phyloP scores from a whole-genome alignment of 2,888 invertebrate species.

The Monochamus alternatus region DNA sequence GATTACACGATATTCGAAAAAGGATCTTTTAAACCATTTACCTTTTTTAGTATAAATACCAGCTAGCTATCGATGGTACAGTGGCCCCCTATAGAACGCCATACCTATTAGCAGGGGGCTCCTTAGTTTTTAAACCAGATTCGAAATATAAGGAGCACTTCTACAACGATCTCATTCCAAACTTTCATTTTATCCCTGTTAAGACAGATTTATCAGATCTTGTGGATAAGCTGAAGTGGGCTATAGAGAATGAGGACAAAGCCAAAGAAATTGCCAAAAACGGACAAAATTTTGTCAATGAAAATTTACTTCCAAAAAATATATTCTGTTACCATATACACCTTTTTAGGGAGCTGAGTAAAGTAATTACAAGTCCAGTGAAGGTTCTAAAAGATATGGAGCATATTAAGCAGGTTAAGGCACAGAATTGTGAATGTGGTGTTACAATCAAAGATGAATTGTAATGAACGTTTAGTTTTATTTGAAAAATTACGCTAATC shows the following conservation, averaged over 20 bases:
- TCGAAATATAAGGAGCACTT: constrained; percentile 97
- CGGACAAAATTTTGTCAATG: constrained; percentile 81
- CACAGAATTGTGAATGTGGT: constrained; percentile 67
- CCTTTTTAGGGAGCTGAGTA: constrained; percentile 85
- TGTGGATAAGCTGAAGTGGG: constrained; percentile 85
- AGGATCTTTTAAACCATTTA: constrained; percentile 5
- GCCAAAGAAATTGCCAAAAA: constrained; percentile 79
- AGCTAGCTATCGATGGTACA: constrained; percentile 94
- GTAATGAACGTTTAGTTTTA: constrained; percentile 54
- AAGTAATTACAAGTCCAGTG: constrained; percentile 75
- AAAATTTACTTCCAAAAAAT: constrained; percentile 86
- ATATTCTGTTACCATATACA: constrained; percentile 91
- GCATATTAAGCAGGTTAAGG: constrained; percentile 72
- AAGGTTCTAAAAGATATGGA: constrained; percentile 78
- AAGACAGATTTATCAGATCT: constrained; percentile 87
- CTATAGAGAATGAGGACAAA: constrained; percentile 80
- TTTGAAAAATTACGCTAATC: background rate
- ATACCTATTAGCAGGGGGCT: constrained; percentile 90
- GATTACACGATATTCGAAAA: constrained; percentile 57
- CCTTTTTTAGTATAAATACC: constrained; percentile 89
- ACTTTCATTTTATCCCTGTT: constrained; percentile 89
- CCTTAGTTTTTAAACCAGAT: constrained; percentile 91
- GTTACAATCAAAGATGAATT: constrained; percentile 69
- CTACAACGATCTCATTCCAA: constrained; percentile 83
- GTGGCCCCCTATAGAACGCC: constrained; percentile 97